Evolutionary conservation across 2,797 vertebrate species (phyloP).

Genomic region (Pipistrellus pygmaeus): DNA sequence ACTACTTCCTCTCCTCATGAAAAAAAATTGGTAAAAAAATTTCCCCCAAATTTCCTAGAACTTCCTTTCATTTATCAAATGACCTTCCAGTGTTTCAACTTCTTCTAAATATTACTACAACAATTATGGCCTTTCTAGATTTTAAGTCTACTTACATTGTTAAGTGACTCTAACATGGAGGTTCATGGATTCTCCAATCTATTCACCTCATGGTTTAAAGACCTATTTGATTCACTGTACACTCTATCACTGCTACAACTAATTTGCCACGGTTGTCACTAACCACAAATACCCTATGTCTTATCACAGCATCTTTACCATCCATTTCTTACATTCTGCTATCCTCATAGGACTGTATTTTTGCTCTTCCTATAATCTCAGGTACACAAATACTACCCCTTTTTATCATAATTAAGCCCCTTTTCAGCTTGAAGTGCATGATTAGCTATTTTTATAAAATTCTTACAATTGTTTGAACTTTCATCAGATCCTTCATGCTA

Average conservation of each 20-base stretch:
- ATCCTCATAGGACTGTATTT: background rate
- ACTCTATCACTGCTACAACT: background rate
- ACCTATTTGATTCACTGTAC: background rate
- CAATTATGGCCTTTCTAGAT: background rate
- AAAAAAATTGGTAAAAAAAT: background rate
- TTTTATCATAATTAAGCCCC: background rate
- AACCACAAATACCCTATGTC: background rate
- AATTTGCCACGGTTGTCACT: background rate
- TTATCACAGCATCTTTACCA: background rate
- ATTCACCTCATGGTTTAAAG: background rate
- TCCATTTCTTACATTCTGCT: background rate
- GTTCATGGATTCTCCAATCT: background rate
- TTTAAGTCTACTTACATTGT: background rate
- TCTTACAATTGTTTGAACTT: background rate
- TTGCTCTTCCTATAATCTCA: background rate
- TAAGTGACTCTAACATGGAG: background rate
- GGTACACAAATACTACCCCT: background rate
- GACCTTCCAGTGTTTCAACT: background rate
- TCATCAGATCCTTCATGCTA: background rate
- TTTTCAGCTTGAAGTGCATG: background rate
- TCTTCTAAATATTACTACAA: background rate
- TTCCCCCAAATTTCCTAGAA: background rate
- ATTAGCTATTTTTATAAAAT: constrained; percentile 9
- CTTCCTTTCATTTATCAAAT: background rate
- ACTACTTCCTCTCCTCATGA: background rate